Evolutionary conservation across 1,140 invertebrate genomes (phyloP), one percentile per base, ranked within the genome.

Genomic region (Drosophila watanabei): DNA sequence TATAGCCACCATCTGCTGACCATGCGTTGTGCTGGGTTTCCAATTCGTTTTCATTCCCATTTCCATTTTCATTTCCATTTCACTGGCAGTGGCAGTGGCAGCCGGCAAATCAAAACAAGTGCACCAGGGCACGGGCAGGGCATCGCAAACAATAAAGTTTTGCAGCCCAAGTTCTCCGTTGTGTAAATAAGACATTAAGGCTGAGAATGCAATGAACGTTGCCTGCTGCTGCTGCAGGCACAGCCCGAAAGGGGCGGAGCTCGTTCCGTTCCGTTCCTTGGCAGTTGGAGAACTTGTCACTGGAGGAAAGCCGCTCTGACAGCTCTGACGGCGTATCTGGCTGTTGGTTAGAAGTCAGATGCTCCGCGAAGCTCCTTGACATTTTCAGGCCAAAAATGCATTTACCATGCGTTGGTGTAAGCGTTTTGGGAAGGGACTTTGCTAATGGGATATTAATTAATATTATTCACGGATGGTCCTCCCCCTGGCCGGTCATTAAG

Each of bases 1-100:
- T 80, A 64, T 80, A 18, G 52, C 59, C 79, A 81, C 78, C 78
- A 81, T 81, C 71, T 80, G 79, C 57, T 75, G 70, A 48, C 79
- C 79, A 80, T 80, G 70, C 79, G 78, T 80, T 68, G 75, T 48
- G 33, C 54, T 71, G 37, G 28, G 43, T 48, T 72, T 75, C 45
- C 35, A 51, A 8, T 24, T 39, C 54, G 35, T 57, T 57, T 62
- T 28, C 41, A 51, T 24, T 24, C 24, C 24, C 24, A 24, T 72
- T 71, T 57, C 51, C 39, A 48, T 72, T 71, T 57, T 43, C 39
- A 48, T 69, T 62, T 61, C 49, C 28, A 30, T 51, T 30, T 30
- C 28, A n/a, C 28, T 51, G 49, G 49, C 49, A 68, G 48, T 71
- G 61, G 32, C 68, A 62, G 57, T 24, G 56, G 30, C 32, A 59